These are phyloP conservation scores for Sthenelais limicola DNA, from an alignment of 2,888 invertebrate genomes.

Conservation along the genomic window DNA sequence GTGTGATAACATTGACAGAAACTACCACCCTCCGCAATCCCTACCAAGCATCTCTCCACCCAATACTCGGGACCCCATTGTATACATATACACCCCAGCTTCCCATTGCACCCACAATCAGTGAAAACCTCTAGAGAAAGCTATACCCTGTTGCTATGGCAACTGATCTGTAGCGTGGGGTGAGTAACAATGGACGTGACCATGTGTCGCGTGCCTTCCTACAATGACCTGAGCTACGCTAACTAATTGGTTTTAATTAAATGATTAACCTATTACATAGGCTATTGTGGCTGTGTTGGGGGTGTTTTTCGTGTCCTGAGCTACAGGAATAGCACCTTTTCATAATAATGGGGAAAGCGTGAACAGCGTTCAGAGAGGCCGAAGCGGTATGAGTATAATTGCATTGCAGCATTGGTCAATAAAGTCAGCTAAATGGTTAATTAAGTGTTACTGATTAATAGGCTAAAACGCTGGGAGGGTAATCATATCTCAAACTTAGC, in stretches of 20 bases:
- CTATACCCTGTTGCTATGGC: neutral
- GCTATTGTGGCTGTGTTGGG: too few species aligned
- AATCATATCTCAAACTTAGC: too few species aligned
- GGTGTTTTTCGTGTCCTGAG: too few species aligned
- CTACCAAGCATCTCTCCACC: neutral
- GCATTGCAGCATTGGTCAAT: too few species aligned
- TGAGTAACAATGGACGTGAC: neutral
- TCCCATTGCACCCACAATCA: neutral
- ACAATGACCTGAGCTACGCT: neutral
- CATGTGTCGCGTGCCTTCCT: neutral
- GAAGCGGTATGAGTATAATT: too few species aligned
- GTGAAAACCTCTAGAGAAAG: neutral
- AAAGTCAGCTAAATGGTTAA: too few species aligned
- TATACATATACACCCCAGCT: neutral
- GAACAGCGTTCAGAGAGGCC: too few species aligned
- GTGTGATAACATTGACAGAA: conserved; percentile 24
- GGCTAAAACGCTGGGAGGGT: too few species aligned
- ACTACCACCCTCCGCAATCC: neutral
- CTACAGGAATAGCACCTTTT: too few species aligned
- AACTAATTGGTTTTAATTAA: neutral
- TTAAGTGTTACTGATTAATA: too few species aligned
- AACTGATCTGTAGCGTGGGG: neutral
- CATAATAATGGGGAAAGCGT: too few species aligned
- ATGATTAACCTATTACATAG: neutral
- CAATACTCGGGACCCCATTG: neutral